Evolutionary conservation across 2,888 invertebrate species (phyloP), one percentile per base, ranked within the genome.

Genomic region (Drosophila barbarae): DNA sequence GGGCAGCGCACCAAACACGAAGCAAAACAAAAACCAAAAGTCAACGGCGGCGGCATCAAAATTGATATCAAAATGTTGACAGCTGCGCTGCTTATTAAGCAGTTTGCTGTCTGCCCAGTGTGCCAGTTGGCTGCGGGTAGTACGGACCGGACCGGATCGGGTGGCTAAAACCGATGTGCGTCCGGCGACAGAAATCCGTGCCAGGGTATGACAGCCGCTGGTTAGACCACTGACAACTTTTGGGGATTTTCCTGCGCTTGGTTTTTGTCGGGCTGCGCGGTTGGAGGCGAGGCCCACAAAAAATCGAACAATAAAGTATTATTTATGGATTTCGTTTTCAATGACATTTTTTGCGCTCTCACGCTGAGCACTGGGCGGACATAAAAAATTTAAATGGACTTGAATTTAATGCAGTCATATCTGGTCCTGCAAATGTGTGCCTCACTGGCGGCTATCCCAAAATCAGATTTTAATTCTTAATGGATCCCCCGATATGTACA

Each of bases 21-120:
- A 15, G 38, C 66, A 39, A 58, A 32, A 21, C 42, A 49, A 55
- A 28, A 39, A 38, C 35, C 53, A n/a, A 63, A n/a, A 61, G 63
- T 60, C 46, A 50, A 47, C 46, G 52, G 13, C 26, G 49, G 15
- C 58, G 41, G 10, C 21, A 52, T 28, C 67, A 34, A 34, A 68
- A 69, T 69, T 42, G 69, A 69, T 67, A 69, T 55, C 61, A 55
- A 69, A 41, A 53, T 66, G 71, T 68, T 73, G 74, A 71, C 82
- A 84, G 79, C 79, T 68, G 68, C 64, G 80, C 28, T 80, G 84
- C 77, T 80, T 83, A 83, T 83, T 77, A 83, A 80, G 84, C 84
- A 66, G 72, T 77, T 80, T 77, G 65, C 34, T 15, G 50, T 13
- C 32, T n/a, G 44, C 34, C 52, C 50, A 49, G 21, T 35, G 46